Evolutionary conservation across 2,888 invertebrate species (phyloP).

Genomic region (Auanema sp.): DNA sequence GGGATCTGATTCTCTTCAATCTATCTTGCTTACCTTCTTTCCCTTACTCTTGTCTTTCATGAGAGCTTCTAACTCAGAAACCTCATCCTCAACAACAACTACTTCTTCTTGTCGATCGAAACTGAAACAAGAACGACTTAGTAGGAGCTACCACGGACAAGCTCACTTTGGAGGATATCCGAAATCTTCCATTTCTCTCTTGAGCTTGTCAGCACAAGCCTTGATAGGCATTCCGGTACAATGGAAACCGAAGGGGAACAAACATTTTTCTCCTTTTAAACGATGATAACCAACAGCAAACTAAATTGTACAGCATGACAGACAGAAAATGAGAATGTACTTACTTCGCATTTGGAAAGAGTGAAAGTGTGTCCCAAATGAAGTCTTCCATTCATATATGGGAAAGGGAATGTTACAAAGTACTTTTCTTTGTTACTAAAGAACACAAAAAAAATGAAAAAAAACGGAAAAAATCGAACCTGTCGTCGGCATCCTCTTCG

Average conservation of each 20-base stretch:
- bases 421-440: conserved; percentile 73
- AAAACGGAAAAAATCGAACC: conserved; percentile 27
- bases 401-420: conserved; percentile 92
- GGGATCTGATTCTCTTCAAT: conserved; percentile 1
- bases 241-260: conserved; percentile 97
- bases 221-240: conserved; percentile 99
- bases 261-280: conserved; percentile 83
- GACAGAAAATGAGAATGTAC: neutral
- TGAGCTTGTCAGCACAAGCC: conserved; percentile 95
- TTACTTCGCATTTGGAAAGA: conserved; percentile 89
- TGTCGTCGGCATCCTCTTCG: conserved; percentile 79
- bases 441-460: neutral
- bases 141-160: too few species aligned
- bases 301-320: conserved; percentile 67
- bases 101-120: conserved; percentile 39
- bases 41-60: conserved; percentile 87
- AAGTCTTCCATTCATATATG: conserved; percentile 97
- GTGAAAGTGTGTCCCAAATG: conserved; percentile 98
- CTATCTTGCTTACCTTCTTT: conserved; percentile 72
- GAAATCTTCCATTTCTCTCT: conserved; percentile 85
- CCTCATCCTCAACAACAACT: conserved; percentile 66
- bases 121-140: conserved; percentile 2
- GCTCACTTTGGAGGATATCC: conserved; percentile 83
- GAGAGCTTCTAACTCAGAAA: conserved; percentile 64
- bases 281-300: conserved; percentile 89